Conservation (phyloP, 2,888 invertebrate species). For the Archips xylosteana region DNA sequence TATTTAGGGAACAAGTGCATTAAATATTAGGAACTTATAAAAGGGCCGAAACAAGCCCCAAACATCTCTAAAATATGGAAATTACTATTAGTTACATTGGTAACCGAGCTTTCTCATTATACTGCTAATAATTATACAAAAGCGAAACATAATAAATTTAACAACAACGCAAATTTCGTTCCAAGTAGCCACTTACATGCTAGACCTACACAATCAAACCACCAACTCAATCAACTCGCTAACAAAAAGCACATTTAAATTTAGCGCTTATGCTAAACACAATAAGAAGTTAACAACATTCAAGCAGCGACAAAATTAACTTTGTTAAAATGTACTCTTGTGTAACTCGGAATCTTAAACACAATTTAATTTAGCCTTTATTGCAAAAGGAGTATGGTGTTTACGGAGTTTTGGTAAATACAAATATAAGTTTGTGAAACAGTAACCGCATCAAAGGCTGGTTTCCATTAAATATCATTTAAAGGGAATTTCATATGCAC, state of each 20-base stretch:
- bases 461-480: constrained; percentile 36
- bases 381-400: background rate
- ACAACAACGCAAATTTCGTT: constrained; percentile 3
- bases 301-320: background rate
- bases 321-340: too few relatives aligned
- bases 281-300: background rate
- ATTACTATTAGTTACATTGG: background rate
- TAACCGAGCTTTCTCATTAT: background rate
- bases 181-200: constrained; percentile 4
- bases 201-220: background rate
- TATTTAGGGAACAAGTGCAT: too few relatives aligned
- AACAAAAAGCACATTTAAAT: background rate
- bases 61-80: background rate
- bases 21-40: too few relatives aligned
- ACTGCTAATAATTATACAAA: constrained; percentile 2
- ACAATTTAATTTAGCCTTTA: too few relatives aligned
- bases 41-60: too few relatives aligned
- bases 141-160: constrained; percentile 7
- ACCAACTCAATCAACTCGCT: background rate
- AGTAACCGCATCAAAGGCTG: constrained; percentile 36
- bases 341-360: too few relatives aligned
- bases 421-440: constrained; percentile 13
- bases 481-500: constrained; percentile 40
- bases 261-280: background rate
- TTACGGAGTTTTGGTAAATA: background rate